Base-by-base conservation (phyloP, 2,888 invertebrate genomes). In the Autographa gamma region DNA sequence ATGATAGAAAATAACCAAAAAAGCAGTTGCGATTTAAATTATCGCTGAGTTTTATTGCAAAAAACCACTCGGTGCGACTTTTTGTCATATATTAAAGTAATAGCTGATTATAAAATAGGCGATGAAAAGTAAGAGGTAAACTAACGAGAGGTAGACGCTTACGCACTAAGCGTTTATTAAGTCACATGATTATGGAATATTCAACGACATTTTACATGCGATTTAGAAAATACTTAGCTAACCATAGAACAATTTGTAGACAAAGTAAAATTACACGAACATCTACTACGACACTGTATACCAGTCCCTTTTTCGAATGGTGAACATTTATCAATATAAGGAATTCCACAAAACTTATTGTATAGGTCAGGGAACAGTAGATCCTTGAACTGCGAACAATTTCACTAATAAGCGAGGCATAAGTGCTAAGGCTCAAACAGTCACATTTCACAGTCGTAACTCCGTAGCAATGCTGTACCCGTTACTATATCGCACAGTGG, bases 401-500 rank as follows among this genome's bases (percentile, higher is more conserved):
- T 71, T 66, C 72, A 69, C 63, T 60, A 69, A 79, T 74, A 78
- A 76, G 52, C 63, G 62, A 66, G 61, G 70, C 71, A 76, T 71
- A 80, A 69, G 77, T 74, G 72, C 65, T 59, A 80, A 78, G 58
- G 58, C 70, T 66, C 73, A 75, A 74, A 74, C 77, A 80, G 71
- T 80, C 79, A 80, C 77, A 83, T 83, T 83, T 82, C 63, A 81
- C 78, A 81, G 80, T 76, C 80, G 72, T 83, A 84, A 84, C 71
- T 76, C 69, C 79, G 73, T 76, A 83, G 83, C 81, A 80, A 79
- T 81, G 80, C 79, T 79, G 79, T 81, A 77, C 84, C 92, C 91
- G 92, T 92, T 93, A 92, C 89, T 90, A 89, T 90, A 92, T 90
- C 86, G 91, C 88, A 88, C 89, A 86, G 88, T 89, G 86, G 88